A percentile compares a stretch with the other conserved stretches of the same genome.
phyloP scores from a whole-genome alignment of 92 coral and sea anemone genomes.

The Phymanthus crucifer region DNA sequence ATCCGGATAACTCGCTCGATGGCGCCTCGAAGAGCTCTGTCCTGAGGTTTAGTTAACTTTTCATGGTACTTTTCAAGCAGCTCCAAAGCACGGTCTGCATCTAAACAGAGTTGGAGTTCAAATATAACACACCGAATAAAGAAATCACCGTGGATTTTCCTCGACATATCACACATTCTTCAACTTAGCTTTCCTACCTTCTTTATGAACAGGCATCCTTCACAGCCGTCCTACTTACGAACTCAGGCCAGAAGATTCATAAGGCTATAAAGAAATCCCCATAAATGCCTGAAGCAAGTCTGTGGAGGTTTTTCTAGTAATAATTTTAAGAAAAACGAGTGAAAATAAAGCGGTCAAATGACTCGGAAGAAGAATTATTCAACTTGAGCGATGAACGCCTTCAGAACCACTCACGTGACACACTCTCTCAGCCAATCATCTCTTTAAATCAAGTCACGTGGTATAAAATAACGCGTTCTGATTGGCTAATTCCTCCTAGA shows the following conservation, averaged over 20 bases:
- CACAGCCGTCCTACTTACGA: conserved; percentile 39
- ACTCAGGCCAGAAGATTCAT: conserved; percentile 27
- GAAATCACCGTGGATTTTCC: conserved; percentile 1
- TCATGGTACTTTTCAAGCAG: conserved; percentile 91
- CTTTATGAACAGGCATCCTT: conserved; percentile 95
- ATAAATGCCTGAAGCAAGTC: conserved; percentile 1
- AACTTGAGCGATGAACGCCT: conserved; percentile 75
- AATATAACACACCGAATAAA: neutral
- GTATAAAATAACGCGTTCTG: conserved; percentile 6
- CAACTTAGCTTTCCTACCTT: conserved; percentile 98
- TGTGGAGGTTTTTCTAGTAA: neutral
- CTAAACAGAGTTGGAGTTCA: conserved; percentile 44
- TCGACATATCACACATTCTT: conserved; percentile 29
- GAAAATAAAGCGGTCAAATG: conserved; percentile 3
- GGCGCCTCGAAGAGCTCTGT: conserved; percentile 90
- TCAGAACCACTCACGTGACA: conserved; percentile 79
- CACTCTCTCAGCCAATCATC: conserved; percentile 53
- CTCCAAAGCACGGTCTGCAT: conserved; percentile 88
- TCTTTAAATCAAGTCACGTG: conserved; percentile 21
- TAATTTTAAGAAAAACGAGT: neutral
- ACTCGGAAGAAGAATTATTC: conserved; percentile 23
- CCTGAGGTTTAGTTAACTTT: conserved; percentile 94
- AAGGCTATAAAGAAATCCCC: conserved; percentile 28
- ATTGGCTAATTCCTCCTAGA: conserved; percentile 13
- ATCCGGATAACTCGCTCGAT: conserved; percentile 98